Evolutionary conservation across 2,113 vertebrate genomes (phyloP).

Genomic region (Prolemur simus): DNA sequence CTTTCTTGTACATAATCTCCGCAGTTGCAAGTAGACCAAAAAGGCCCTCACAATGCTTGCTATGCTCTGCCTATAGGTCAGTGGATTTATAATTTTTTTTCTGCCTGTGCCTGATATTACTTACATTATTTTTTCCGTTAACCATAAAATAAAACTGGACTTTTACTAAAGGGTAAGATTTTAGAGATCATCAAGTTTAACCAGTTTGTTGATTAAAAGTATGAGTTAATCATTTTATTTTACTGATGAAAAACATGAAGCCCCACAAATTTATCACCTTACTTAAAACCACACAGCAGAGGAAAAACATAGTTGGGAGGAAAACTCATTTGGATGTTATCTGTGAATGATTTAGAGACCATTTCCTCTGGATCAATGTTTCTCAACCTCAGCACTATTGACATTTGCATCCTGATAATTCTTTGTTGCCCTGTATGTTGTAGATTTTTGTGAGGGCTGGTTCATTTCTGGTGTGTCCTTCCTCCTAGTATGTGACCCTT

Average conservation of each 20-base stretch:
- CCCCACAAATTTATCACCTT: background rate
- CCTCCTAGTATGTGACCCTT: background rate
- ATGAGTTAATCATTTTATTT: constrained; percentile 4
- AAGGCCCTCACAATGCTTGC: background rate
- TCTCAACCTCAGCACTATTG: background rate
- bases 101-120: background rate
- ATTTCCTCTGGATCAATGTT: background rate
- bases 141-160: background rate
- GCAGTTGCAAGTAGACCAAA: background rate
- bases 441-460: background rate
- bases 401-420: background rate
- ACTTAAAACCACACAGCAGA: background rate
- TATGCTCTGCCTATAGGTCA: background rate
- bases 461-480: background rate
- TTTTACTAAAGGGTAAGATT: background rate
- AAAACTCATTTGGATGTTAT: background rate
- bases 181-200: background rate
- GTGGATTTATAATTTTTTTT: background rate
- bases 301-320: background rate
- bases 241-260: background rate
- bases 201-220: background rate
- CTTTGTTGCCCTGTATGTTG: no score
- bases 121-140: background rate
- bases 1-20: background rate
- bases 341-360: background rate